Base-by-base conservation (phyloP, 2,888 invertebrate species). In the Lysandra coridon region DNA sequence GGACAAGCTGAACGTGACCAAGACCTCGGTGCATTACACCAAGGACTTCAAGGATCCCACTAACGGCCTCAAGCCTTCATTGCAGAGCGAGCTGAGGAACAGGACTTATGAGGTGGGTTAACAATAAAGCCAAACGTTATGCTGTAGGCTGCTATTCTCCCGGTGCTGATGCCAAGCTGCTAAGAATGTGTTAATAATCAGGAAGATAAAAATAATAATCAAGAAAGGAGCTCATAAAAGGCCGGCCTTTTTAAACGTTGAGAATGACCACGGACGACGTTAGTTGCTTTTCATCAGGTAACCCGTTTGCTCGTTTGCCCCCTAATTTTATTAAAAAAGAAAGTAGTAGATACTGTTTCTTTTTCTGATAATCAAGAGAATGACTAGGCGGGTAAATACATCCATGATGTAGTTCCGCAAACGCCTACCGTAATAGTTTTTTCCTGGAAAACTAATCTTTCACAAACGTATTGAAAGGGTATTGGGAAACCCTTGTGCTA, bases 41-140 rank as follows among this genome's bases (percentile, higher is more conserved):
- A 91, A 90, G 0, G 90, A 89, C 37, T 92, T 88, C 78, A 88
- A 85, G 4, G 89, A 93, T 40, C 92, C 92, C 0, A 89, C 90
- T 0, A 92, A 91, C 4, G 92, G 92, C 0, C 92, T 94, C 5
- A 84, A 87, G 3, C 88, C 87, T 3, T 82, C 84, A 0, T 86
- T 87, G 0, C 92, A 94, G 79, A 83, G 79, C 0, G 85, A 86
- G 0, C 79, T 94, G 81, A 89, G 88, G 78, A 88, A 89, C 33
- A 84, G 80, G 4, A 91, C 91, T 2, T 89, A 87, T 81, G 87
- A 89, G 85, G 92, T 91, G 83, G 81, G 78, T 4, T 17, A 4
- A 57, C 17, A 14, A 4, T 53, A 53, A 57, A 17, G 49, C 49
- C 10, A 49, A 57, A 4, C 1, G 14, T 57, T 17, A 17, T 2